Percentiles rank a stretch among this genome's conserved stretches.
These are phyloP conservation scores for Nemopilema nomurai DNA, from an alignment of 30 jellyfish, hydroid and myxozoan genomes.

Conservation along the genomic window DNA sequence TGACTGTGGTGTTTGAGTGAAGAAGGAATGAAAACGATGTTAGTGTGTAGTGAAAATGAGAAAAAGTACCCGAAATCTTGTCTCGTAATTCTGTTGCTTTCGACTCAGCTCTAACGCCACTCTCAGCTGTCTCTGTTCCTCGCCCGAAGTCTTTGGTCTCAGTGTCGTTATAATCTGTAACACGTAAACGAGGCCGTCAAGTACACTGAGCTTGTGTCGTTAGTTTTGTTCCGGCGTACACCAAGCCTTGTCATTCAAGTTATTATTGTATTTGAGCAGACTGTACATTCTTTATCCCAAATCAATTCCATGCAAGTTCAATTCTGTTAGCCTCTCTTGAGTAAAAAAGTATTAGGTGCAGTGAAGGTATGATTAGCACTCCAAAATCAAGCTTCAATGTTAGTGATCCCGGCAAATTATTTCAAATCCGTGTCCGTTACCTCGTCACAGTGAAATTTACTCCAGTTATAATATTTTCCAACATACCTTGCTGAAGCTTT, in stretches of 20 bases:
- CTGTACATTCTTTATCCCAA: no score
- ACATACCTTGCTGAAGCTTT: slow-evolving; percentile 50
- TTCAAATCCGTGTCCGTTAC: background rate
- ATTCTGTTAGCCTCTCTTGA: no score
- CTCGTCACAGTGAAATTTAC: background rate
- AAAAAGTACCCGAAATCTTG: slow-evolving; percentile 63
- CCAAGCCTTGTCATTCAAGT: background rate
- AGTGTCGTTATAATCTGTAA: slow-evolving; percentile 64
- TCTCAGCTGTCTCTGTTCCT: slow-evolving; percentile 68
- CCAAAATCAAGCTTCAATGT: no score
- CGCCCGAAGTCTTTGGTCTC: slow-evolving; percentile 77
- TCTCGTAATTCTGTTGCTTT: slow-evolving; percentile 64
- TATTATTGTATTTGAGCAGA: no score
- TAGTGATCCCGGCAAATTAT: background rate
- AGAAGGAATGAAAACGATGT: background rate
- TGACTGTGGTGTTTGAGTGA: background rate
- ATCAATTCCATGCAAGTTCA: no score
- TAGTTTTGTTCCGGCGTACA: no score
- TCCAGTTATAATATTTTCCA: background rate
- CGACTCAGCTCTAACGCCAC: slow-evolving; percentile 82
- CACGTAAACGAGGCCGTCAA: slow-evolving; percentile 3
- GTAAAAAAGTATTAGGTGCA: no score
- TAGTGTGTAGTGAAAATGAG: background rate
- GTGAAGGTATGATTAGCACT: no score
- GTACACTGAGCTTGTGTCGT: background rate